Base-by-base conservation (phyloP, 2,888 invertebrate species). In the Acanthoscelides obtectus region DNA sequence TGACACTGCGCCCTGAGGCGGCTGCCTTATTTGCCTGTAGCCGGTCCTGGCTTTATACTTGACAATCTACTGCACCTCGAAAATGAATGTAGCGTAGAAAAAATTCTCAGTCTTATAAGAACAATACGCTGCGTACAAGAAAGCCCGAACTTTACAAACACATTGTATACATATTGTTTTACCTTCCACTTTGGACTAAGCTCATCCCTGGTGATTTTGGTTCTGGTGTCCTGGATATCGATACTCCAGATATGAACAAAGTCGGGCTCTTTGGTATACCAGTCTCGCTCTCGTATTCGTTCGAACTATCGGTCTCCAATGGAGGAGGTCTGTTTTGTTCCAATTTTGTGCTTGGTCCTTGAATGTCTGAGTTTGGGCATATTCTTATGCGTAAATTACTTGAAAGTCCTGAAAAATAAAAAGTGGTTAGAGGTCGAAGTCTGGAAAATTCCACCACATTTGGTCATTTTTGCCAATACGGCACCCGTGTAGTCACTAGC, bases 201-300 rank as follows among this genome's bases (percentile, higher is more conserved):
- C 80, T 81, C 74, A 84, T 80, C 27, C 84, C 85, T 21, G 86
- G 85, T 22, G 84, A 84, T 78, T 87, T 86, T 27, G 87, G 87
- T 81, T 88, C 88, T 17, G 88, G 87, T 6, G 88, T 88, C 22
- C 88, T 83, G 64, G 87, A 88, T 75, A 88, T 88, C n/a, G 88
- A 88, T 12, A 88, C 88, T 22, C 88, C 88, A 22, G 88, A 88
- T 73, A 88, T 88, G 79, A 87, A 88, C n/a, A 88, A 80, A 0
- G 88, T 88, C 12, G 88, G 88, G 2, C 88, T 88, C 78, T 87
- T 87, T 17, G 88, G 88, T 68, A 88, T 88, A 2, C 88, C 88
- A 0, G 88, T 88, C 79, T 88, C 88, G n/a, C 88, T 87, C 82
- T 88, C 88, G 79, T 87, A 88, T 77, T 88, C 88, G 77, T 87